Evolutionary conservation across 2,113 vertebrate species (phyloP), one percentile per base, ranked within the genome.

Genomic region (Marmota monax): DNA sequence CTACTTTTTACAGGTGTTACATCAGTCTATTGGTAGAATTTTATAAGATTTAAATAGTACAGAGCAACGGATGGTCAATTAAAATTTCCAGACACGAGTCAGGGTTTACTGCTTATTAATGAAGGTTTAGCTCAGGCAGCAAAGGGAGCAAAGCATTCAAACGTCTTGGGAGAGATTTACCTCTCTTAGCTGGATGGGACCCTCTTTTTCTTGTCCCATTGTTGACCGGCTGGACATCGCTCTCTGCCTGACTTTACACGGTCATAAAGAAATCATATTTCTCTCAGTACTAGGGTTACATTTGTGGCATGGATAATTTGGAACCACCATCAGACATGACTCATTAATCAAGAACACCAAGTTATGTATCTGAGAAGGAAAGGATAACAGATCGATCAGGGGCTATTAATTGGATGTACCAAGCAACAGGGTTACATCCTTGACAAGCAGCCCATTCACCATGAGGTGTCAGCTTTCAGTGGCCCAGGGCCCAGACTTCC

Each of bases 261-360:
- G 58, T 45, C 77, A 25, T 78, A 90, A 86, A 51, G 83, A 84
- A 92, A 76, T 73, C 48, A 13, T 45, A 32, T 76, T 63, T 34
- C 63, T 96, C 45, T 70, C 20, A 39, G 56, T 51, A 34, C 45
- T 23, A 7, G 84, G 74, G 88, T 93, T 93, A 84, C 67, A 70
- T 61, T 9, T 51, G 92, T 37, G 63, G 34, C 70, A 14, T 48
- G 84, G 84, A 80, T 95, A 88, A 73, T 95, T 91, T 94, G 53
- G 85, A 78, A 56, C 73, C 42, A 70, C 78, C 23, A 45, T 74
- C 67, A 92, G 96, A 86, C 34, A 67, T 91, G 92, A 93, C 56
- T 96, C 83, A 53, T 82, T 92, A 76, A 94, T 97, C 83, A 96
- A 78, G 84, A 88, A 65, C 37, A 61, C 63, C 37, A 58, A 76